These are phyloP conservation scores for Eutrigla gurnardus DNA, from an alignment of 2,797 vertebrate species.

Conservation along the genomic window DNA sequence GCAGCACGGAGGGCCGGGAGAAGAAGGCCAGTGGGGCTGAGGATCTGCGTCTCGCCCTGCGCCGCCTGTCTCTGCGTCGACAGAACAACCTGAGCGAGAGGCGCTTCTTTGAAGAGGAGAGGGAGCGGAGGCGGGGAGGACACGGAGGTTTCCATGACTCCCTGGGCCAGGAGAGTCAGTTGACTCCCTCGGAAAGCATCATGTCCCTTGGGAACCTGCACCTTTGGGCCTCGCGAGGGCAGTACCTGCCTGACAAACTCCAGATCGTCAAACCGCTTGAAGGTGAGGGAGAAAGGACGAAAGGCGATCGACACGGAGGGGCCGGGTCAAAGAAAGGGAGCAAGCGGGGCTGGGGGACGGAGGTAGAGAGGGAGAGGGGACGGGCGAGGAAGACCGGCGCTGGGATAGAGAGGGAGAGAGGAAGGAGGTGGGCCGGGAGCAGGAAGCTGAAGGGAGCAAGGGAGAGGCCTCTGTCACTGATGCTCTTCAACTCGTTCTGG, in stretches of 20 bases:
- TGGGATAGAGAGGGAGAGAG: constrained; percentile 69
- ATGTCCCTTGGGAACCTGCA: constrained; percentile 94
- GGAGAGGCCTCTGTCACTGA: constrained; percentile 84
- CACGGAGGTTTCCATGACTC: constrained; percentile 84
- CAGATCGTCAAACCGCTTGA: constrained; percentile 99
- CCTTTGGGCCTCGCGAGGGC: constrained; percentile 91
- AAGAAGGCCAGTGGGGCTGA: constrained; percentile 91
- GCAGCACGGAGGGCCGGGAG: constrained; percentile 76
- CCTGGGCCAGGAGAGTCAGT: constrained; percentile 78
- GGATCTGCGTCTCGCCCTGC: constrained; percentile 93
- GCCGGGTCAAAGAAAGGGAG: constrained; percentile 51
- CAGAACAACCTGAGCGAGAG: constrained; percentile 96
- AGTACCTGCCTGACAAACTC: constrained; percentile 98
- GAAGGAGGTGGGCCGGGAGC: constrained; percentile 64
- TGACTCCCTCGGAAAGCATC: constrained; percentile 95
- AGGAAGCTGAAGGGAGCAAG: constrained; percentile 46
- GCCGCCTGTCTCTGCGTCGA: constrained; percentile 92
- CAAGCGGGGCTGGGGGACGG: constrained; percentile 30
- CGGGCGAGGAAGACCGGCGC: constrained; percentile 63
- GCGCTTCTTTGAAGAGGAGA: constrained; percentile 94
- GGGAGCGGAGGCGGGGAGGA: constrained; percentile 87
- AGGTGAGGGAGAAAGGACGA: constrained; percentile 87
- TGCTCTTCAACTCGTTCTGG: constrained; percentile 92
- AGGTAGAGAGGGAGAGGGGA: constrained; percentile 49
- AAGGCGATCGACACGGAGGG: constrained; percentile 32